phyloP scores from a whole-genome alignment of 2,113 vertebrate species.

The Toxostoma redivivum region DNA sequence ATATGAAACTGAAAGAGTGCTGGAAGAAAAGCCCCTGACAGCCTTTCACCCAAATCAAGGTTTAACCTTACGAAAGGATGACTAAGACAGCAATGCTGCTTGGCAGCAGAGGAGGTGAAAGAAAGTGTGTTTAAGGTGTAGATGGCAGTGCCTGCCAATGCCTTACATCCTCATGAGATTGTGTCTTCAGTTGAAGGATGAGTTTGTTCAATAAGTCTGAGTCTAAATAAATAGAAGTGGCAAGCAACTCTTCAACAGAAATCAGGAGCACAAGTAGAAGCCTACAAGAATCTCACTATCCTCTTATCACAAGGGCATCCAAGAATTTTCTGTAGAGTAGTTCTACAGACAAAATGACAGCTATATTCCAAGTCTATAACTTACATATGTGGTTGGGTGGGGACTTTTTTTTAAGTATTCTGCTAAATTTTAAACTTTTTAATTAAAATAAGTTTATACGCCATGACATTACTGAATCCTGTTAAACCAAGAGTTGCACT shows the following conservation, averaged over 20 bases:
- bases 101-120: slow-evolving; percentile 68
- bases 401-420: neutral
- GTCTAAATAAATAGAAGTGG: neutral
- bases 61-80: slow-evolving; percentile 18
- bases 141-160: neutral
- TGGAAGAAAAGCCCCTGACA: slow-evolving; percentile 37
- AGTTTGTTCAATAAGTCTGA: neutral
- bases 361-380: neutral
- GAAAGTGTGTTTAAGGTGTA: slow-evolving; percentile 63
- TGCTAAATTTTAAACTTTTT: neutral
- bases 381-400: neutral
- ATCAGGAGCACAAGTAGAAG: neutral
- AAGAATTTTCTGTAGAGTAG: neutral
- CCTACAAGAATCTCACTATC: neutral
- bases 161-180: neutral
- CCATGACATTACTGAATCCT: neutral
- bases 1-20: neutral
- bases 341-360: neutral
- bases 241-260: neutral
- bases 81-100: neutral
- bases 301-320: neutral
- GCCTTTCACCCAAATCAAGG: slow-evolving; percentile 7
- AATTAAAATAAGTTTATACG: neutral
- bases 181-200: neutral
- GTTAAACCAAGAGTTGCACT: neutral